Evolutionary conservation across 2,888 invertebrate species (phyloP).

Genomic region (Cepaea hortensis): DNA sequence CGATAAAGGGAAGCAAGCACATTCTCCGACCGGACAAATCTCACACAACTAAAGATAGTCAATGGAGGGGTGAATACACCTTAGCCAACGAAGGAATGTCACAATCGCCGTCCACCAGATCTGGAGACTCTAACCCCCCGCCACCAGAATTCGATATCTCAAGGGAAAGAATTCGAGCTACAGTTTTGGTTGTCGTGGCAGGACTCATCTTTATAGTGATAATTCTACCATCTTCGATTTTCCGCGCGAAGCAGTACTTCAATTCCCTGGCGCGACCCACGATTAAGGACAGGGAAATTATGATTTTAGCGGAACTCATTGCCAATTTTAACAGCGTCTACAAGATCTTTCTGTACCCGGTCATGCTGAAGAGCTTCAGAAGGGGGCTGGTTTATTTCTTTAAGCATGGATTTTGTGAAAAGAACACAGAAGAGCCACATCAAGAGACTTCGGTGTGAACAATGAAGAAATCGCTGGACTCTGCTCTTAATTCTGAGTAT

Average conservation of each 20-base stretch:
- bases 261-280: conserved; percentile 9
- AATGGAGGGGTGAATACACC: conserved; percentile 35
- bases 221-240: conserved; percentile 49
- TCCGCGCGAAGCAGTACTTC: conserved; percentile 45
- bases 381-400: conserved; percentile 30
- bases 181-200: conserved; percentile 47
- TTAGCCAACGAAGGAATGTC: conserved; percentile 16
- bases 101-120: conserved; percentile 33
- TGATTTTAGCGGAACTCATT: conserved; percentile 48
- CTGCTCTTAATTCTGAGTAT: neutral
- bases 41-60: neutral
- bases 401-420: neutral
- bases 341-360: conserved; percentile 44
- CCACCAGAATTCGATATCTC: conserved; percentile 48
- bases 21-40: neutral
- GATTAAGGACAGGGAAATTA: conserved; percentile 25
- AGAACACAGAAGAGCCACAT: neutral
- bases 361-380: conserved; percentile 38
- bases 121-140: conserved; percentile 31
- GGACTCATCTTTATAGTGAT: conserved; percentile 51
- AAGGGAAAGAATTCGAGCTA: conserved; percentile 47
- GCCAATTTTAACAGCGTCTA: conserved; percentile 50
- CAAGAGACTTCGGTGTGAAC: conserved; percentile 39
- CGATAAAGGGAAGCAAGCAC: neutral
- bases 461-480: neutral